Evolutionary conservation across 2,797 vertebrate genomes (phyloP).

Genomic region (Melanotaenia boesemani): DNA sequence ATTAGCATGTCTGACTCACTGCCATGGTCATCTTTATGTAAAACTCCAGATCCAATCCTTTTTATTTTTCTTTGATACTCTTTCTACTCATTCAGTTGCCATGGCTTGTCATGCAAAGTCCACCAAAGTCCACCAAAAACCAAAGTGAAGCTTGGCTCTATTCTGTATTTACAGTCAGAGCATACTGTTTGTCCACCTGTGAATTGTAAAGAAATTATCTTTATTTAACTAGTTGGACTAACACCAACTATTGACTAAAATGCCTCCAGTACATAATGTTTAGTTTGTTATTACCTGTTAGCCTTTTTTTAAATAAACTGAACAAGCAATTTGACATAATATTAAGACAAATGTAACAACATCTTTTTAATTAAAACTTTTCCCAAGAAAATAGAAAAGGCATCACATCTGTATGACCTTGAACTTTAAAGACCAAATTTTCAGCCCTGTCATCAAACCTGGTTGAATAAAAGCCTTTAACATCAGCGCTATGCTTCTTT

Average conservation of each 20-base stretch:
- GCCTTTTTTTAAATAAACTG: not conserved
- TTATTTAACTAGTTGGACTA: not conserved
- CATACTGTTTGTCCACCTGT: not conserved
- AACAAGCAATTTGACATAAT: not conserved
- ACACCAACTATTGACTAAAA: not conserved
- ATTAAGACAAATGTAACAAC: not conserved
- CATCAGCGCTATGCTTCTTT: not conserved
- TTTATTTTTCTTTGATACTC: constrained; percentile 13
- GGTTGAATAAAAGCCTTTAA: not conserved
- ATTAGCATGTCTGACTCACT: constrained; percentile 47
- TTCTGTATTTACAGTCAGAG: not conserved
- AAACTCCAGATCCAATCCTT: constrained; percentile 24
- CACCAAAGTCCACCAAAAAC: not conserved
- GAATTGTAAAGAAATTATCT: not conserved
- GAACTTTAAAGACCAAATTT: constrained; percentile 6
- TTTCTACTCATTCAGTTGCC: constrained; percentile 11
- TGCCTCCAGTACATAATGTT: not conserved
- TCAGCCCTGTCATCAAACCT: not conserved
- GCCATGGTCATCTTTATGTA: constrained; percentile 19
- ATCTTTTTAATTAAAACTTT: not conserved
- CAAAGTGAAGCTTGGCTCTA: not conserved
- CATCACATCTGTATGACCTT: not conserved
- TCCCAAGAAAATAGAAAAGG: not conserved
- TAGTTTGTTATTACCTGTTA: too few species aligned
- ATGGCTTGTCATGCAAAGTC: not conserved